phyloP scores from a whole-genome alignment of 1,140 invertebrate genomes.

The Halesus radiatus region DNA sequence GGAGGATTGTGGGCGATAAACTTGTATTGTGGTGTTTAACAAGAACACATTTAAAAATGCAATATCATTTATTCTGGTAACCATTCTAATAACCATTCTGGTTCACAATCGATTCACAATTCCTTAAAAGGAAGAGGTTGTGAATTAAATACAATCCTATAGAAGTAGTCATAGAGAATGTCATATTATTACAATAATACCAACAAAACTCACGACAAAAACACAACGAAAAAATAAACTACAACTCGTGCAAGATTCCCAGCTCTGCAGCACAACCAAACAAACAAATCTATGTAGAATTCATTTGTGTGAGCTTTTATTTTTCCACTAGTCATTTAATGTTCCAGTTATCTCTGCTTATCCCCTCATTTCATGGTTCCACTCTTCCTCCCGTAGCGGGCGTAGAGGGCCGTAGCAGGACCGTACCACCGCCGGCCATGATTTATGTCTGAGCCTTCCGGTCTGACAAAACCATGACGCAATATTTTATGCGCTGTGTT shows the following conservation, averaged over 20 bases:
- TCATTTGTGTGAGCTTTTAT: slow-evolving; percentile 33
- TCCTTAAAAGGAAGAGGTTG: too few species aligned
- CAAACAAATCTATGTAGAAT: slow-evolving; percentile 30
- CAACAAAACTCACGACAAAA: background rate
- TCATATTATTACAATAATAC: too few species aligned
- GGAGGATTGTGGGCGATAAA: background rate
- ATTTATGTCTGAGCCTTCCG: slow-evolving; percentile 57
- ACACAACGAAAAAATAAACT: slow-evolving; percentile 9
- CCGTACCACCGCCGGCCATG: slow-evolving; percentile 32
- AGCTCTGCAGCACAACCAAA: slow-evolving; percentile 9
- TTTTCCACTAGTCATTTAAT: slow-evolving; percentile 37
- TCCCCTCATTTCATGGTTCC: slow-evolving; percentile 34
- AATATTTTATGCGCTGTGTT: slow-evolving; percentile 57
- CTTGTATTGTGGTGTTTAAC: too few species aligned
- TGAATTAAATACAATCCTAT: too few species aligned
- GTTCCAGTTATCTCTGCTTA: slow-evolving; percentile 36
- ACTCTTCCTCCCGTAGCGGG: slow-evolving; percentile 20
- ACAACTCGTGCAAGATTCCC: background rate
- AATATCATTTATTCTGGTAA: too few species aligned
- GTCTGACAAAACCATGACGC: slow-evolving; percentile 57
- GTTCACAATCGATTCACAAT: too few species aligned
- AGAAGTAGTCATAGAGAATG: too few species aligned
- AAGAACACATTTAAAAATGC: too few species aligned
- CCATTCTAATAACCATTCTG: too few species aligned
- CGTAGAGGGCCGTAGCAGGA: too few species aligned